Conservation (phyloP, 1,140 invertebrate species). For the Andricus grossulariae region DNA sequence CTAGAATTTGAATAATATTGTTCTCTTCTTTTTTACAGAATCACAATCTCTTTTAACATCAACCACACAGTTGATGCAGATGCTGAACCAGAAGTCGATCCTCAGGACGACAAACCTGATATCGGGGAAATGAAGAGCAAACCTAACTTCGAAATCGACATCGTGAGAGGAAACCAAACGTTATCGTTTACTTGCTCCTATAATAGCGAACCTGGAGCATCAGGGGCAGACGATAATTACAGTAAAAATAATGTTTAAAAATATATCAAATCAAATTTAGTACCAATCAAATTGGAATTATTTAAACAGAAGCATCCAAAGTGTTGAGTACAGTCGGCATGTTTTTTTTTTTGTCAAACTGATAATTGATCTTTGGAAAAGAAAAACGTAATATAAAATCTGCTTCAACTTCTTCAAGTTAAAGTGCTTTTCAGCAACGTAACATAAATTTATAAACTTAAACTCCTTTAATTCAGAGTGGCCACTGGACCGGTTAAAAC, state of each 20-base stretch:
- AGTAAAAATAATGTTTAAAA: slow-evolving; percentile 72
- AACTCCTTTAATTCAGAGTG: background rate
- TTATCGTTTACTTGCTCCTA: slow-evolving; percentile 90
- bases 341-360: slow-evolving; percentile 45
- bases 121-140: slow-evolving; percentile 90
- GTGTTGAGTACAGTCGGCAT: slow-evolving; percentile 65
- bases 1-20: background rate
- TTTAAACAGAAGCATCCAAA: slow-evolving; percentile 55
- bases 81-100: slow-evolving; percentile 80
- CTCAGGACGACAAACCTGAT: slow-evolving; percentile 81
- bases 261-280: no score
- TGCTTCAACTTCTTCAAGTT: slow-evolving; percentile 38
- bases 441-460: slow-evolving; percentile 35
- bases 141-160: slow-evolving; percentile 90
- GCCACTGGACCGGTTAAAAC: no score
- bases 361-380: slow-evolving; percentile 68
- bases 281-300: no score
- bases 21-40: slow-evolving; percentile 73
- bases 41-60: slow-evolving; percentile 89
- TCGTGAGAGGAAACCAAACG: slow-evolving; percentile 84
- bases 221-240: slow-evolving; percentile 83
- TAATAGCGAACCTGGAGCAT: slow-evolving; percentile 78
- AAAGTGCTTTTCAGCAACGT: slow-evolving; percentile 43
- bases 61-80: slow-evolving; percentile 93
- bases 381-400: slow-evolving; percentile 50